These are phyloP conservation scores for Coregonus clupeaformis DNA, from an alignment of 2,113 vertebrate genomes.

Conservation along the genomic window DNA sequence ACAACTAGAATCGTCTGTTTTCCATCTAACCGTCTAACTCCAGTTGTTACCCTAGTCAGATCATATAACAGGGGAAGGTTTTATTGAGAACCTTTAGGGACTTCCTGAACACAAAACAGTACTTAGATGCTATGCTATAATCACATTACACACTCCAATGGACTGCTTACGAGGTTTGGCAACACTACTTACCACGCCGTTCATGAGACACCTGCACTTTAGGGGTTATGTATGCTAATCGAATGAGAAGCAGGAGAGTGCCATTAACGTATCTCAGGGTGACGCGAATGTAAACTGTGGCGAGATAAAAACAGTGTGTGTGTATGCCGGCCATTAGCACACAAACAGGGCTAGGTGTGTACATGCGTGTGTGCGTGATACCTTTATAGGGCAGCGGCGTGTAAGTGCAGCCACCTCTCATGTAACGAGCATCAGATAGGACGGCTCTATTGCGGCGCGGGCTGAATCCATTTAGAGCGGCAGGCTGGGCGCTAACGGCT, in stretches of 20 bases:
- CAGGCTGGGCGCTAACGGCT: background rate
- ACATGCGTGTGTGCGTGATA: background rate
- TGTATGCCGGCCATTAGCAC: background rate
- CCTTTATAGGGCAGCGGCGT: background rate
- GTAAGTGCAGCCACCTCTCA: background rate
- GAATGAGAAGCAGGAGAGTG: background rate
- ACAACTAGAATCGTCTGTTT: no score
- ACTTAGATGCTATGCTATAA: background rate
- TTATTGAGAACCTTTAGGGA: background rate
- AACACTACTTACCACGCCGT: background rate
- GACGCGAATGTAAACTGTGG: background rate
- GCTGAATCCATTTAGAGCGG: constrained; percentile 24
- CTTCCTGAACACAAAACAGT: background rate
- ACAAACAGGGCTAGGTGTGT: background rate
- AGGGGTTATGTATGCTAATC: constrained; percentile 11
- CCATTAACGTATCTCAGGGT: background rate
- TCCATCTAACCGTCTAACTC: no score
- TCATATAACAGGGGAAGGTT: background rate
- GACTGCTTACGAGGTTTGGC: background rate
- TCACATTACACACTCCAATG: background rate
- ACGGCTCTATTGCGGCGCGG: background rate
- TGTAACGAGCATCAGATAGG: constrained; percentile 23
- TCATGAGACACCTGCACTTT: background rate
- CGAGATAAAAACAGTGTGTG: background rate
- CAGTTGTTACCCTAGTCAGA: background rate